Percentiles rank a stretch among this genome's conserved stretches.
These are phyloP conservation scores for Oligia fasciuncula DNA, from an alignment of 2,888 invertebrate species.

Conservation along the genomic window DNA sequence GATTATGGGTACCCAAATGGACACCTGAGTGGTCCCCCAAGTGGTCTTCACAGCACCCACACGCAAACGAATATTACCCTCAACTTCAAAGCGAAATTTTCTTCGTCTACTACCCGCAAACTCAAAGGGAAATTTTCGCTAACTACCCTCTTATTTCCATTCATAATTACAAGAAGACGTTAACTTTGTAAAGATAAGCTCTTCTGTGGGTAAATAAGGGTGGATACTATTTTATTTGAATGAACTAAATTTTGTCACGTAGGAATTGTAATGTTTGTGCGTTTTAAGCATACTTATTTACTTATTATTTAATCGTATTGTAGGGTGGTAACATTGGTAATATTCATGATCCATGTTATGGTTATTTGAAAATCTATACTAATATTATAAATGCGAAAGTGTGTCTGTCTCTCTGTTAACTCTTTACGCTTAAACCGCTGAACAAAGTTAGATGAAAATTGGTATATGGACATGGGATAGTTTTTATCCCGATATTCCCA, in stretches of 20 bases:
- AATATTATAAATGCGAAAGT: no score
- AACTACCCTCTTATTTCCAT: constrained; percentile 17
- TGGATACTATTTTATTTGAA: constrained; percentile 13
- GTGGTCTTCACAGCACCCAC: neutral
- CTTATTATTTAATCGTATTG: neutral
- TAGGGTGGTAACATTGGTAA: neutral
- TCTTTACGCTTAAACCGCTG: no score
- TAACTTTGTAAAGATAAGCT: constrained; percentile 33
- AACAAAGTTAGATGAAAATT: no score
- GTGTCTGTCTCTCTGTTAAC: no score
- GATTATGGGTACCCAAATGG: neutral
- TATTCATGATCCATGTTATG: neutral
- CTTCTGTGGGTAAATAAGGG: neutral
- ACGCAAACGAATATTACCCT: neutral
- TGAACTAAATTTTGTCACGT: constrained; percentile 31
- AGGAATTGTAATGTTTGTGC: constrained; percentile 15
- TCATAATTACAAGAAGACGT: constrained; percentile 42
- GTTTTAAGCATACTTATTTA: constrained; percentile 28
- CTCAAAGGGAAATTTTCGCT: constrained; percentile 8
- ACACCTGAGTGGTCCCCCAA: neutral
- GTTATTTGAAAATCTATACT: neutral
- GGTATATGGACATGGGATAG: no score
- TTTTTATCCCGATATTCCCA: no score
- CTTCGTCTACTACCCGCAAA: constrained; percentile 19
- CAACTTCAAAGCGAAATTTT: constrained; percentile 22